phyloP scores from a whole-genome alignment of 1,140 invertebrate species.

The Calliopsis andreniformis region DNA sequence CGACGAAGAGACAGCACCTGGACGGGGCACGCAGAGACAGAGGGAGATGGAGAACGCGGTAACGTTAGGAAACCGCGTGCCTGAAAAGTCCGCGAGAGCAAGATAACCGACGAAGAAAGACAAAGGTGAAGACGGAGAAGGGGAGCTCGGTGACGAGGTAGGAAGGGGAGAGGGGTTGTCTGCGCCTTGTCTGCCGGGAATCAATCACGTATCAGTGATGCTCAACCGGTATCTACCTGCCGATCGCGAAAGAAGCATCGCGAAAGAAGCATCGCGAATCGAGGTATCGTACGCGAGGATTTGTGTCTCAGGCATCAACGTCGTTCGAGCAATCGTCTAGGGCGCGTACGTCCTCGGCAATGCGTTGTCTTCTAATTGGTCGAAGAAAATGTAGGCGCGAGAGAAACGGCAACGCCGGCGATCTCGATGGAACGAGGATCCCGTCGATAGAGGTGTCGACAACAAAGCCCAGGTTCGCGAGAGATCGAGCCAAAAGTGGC shows the following conservation, averaged over 20 bases:
- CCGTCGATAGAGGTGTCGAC: constrained; percentile 37
- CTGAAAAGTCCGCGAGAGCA: constrained; percentile 39
- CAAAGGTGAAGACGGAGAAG: constrained; percentile 56
- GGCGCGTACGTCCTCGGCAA: too few relatives aligned
- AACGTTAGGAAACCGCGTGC: constrained; percentile 36
- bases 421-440: constrained; percentile 32
- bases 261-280: too few relatives aligned
- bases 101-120: constrained; percentile 41
- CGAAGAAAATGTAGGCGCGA: constrained; percentile 26
- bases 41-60: constrained; percentile 43
- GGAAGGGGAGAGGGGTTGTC: constrained; percentile 73
- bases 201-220: constrained; percentile 76
- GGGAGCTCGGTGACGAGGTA: constrained; percentile 43
- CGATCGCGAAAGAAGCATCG: too few relatives aligned
- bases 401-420: constrained; percentile 29
- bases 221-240: constrained; percentile 63
- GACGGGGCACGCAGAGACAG: constrained; percentile 52
- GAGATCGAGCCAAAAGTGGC: constrained; percentile 53
- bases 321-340: too few relatives aligned
- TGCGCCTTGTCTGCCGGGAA: constrained; percentile 77
- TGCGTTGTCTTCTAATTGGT: too few relatives aligned
- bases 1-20: constrained; percentile 51
- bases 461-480: constrained; percentile 47
- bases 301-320: too few relatives aligned
- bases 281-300: too few relatives aligned